Evolutionary conservation across 2,888 invertebrate genomes (phyloP), one percentile per base, ranked within the genome.

Genomic region (Poecilus cupreus): DNA sequence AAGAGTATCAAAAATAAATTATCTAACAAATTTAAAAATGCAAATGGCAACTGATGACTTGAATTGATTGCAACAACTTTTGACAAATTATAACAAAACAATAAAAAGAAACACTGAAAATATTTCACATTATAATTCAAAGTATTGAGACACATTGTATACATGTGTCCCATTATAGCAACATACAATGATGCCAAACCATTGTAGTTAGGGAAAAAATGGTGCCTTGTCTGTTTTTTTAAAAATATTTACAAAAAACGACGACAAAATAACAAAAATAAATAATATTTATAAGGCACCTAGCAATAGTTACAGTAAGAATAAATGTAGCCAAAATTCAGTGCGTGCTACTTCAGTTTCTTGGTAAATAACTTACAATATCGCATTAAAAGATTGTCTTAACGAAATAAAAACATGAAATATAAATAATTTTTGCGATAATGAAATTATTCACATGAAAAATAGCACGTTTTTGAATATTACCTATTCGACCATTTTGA

Each of bases 161-260:
- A 68, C 18, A 68, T 68, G 64, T 68, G 37, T n/a, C 64, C 13
- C 37, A 18, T 37, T 68, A 37, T 10, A 68, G 37, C 64, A 68
- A 68, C 64, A 18, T 32, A 68, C 64, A 68, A 68, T 68, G 64
- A 68, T 68, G 64, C 64, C 32, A 68, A 68, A 68, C 72, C 49
- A 72, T 72, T 72, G 72, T 72, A 72, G 64, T 68, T 68, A 39
- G 72, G 49, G 72, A 72, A 46, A 26, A 72, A 46, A 72, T 72
- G 79, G 79, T 79, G 79, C 79, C 79, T 79, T 79, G 70, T 79
- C 79, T 68, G 79, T 51, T 64, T 79, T 78, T 68, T 51, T 78
- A 39, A 79, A 79, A 79, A 70, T 79, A 79, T 79, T 79, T 79
- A 79, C 79, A 79, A 79, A 70, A 79, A 79, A 79, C 79, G 79